Evolutionary conservation across 1,140 invertebrate genomes (phyloP), one percentile per base, ranked within the genome.

Genomic region (Temnothorax curvispinosus): DNA sequence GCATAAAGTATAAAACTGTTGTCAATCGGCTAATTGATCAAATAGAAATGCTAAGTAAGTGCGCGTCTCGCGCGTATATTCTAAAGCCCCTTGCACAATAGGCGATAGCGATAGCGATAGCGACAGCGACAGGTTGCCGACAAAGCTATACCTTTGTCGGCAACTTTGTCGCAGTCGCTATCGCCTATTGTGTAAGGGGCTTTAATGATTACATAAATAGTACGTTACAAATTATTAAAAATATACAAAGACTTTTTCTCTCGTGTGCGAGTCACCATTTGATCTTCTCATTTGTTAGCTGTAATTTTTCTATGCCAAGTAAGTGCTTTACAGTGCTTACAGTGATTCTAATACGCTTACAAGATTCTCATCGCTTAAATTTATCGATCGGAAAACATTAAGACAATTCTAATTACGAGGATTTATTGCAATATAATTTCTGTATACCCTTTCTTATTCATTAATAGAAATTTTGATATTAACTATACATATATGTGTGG

Each of bases 141-240:
- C 27, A 27, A 27, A 27, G 27, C 27, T 27, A 27, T 27, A 27
- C 27, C 27, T 27, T 27, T 27, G 27, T 27, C 27, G 27, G 27
- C 27, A 27, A 27, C 27, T 27, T 27, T 27, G 1, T 27, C 27
- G 27, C 27, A 1, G 27, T 27, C 27, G 27, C 27, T 27, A 27
- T 27, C 27, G 27, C 27, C 27, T 27, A 27, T 27, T 27, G 27
- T 27, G 27, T 0, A 27, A 27, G 27, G 27, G 27, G 27, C 27
- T 27, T 18, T 74, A 75, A 75, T 56, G 27, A 56, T 80, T 38
- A 81, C 64, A 81, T 71, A 81, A 81, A 60, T 69, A 80, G 21
- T 81, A 81, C 15, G 21, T 81, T 81, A 81, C 38, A 81, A 71
- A 47, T 47, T 56, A 69, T 81, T 81, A 81, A 81, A 81, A 81